Evolutionary conservation across 1,140 invertebrate species (phyloP).

Genomic region (Eriosoma lanigerum): DNA sequence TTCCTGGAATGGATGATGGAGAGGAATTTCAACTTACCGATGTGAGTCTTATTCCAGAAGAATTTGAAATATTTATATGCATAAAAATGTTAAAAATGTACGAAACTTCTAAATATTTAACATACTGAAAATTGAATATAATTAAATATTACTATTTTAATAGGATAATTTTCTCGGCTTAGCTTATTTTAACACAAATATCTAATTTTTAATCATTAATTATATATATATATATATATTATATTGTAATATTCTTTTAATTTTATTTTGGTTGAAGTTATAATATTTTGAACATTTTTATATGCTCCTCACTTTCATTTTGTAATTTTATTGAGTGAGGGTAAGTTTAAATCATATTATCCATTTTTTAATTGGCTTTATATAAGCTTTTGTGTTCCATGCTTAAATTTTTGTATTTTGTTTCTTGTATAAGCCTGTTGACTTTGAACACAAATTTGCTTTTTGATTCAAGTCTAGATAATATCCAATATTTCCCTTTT

Average conservation of each 20-base stretch:
- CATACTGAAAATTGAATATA: not conserved
- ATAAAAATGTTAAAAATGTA: not conserved
- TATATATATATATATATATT: no score
- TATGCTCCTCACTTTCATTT: constrained; percentile 18
- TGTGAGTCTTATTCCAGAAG: constrained; percentile 62
- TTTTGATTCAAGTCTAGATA: constrained; percentile 39
- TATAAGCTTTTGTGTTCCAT: constrained; percentile 38
- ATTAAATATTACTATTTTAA: not conserved
- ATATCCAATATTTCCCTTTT: constrained; percentile 32
- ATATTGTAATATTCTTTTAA: not conserved
- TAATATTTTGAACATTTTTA: not conserved
- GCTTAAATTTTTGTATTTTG: constrained; percentile 42
- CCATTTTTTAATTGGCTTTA: constrained; percentile 49
- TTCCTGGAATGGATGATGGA: constrained; percentile 73
- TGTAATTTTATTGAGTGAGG: constrained; percentile 46
- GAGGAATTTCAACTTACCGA: constrained; percentile 75
- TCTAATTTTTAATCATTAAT: not conserved
- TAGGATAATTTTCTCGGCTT: constrained; percentile 16
- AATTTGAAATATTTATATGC: not conserved
- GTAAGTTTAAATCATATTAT: constrained; percentile 43
- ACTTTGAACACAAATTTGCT: constrained; percentile 18
- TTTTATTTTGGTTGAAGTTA: not conserved
- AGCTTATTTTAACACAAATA: constrained; percentile 24
- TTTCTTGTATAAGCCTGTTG: constrained; percentile 28
- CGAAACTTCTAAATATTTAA: not conserved